A percentile compares a stretch with the other conserved stretches of the same genome.
These are phyloP conservation scores for Leptopilina myrica DNA, from an alignment of 2,888 invertebrate species.

Conservation along the genomic window DNA sequence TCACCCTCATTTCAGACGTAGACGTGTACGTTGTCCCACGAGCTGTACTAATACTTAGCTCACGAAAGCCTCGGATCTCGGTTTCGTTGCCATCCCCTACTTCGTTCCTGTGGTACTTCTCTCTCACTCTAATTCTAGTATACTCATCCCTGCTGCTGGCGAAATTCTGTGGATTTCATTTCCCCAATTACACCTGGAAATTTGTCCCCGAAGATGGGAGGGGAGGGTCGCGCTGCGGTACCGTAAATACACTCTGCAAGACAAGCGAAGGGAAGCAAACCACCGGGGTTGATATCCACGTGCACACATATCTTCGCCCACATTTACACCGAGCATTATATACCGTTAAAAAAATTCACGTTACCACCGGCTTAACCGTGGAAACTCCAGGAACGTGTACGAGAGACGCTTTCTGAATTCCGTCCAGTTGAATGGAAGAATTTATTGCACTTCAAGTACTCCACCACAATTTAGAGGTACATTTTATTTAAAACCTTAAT, in stretches of 20 bases:
- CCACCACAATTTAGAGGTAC: constrained; percentile 24
- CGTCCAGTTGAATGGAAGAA: constrained; percentile 39
- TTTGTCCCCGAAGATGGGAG: constrained; percentile 61
- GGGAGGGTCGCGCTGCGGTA: constrained; percentile 58
- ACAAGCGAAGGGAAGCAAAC: constrained; percentile 56
- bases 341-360: constrained; percentile 32
- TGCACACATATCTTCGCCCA: constrained; percentile 32
- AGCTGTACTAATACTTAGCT: constrained; percentile 17
- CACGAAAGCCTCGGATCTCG: constrained; percentile 24
- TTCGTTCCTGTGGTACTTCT: constrained; percentile 6
- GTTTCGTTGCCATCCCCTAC: constrained; percentile 8
- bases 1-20: constrained; percentile 53
- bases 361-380: constrained; percentile 40
- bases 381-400: constrained; percentile 37
- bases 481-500: constrained; percentile 18
- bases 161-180: constrained; percentile 73
- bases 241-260: constrained; percentile 64
- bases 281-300: constrained; percentile 33
- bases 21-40: constrained; percentile 54
- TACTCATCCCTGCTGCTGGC: constrained; percentile 46
- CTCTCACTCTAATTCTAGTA: constrained; percentile 4
- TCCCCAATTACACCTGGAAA: constrained; percentile 71
- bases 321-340: constrained; percentile 20
- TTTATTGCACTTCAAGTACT: constrained; percentile 34
- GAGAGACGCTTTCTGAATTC: constrained; percentile 35